Conservation (phyloP, 1,140 invertebrate genomes). For the Laupala kohalensis region DNA sequence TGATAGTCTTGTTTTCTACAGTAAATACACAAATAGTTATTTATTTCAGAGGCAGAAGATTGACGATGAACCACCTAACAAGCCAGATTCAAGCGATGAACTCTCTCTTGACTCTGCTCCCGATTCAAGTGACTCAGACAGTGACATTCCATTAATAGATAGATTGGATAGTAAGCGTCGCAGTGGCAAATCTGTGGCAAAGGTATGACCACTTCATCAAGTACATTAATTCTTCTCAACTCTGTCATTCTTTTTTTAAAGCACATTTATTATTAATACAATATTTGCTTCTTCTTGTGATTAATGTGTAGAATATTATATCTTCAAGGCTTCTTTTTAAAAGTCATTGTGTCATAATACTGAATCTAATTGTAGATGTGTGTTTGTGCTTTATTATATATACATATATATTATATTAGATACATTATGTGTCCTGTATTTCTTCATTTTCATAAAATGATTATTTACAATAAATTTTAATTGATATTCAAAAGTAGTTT, state of each 20-base stretch:
- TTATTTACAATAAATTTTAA: not conserved
- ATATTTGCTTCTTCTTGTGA: not conserved
- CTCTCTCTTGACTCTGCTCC: not conserved
- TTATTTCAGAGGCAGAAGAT: not conserved
- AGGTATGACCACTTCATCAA: not conserved
- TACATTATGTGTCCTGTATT: not conserved
- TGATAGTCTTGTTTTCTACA: too few relatives aligned
- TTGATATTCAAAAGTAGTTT: not conserved
- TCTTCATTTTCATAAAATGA: not conserved
- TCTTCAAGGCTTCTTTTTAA: not conserved
- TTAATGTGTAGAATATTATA: not conserved
- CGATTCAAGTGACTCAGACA: not conserved
- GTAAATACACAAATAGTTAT: too few relatives aligned
- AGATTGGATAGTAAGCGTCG: not conserved
- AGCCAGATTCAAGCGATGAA: not conserved
- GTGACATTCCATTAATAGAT: not conserved
- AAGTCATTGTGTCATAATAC: not conserved
- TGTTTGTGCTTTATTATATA: too few relatives aligned
- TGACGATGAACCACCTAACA: not conserved
- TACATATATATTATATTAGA: not conserved
- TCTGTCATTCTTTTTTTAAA: not conserved
- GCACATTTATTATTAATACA: not conserved
- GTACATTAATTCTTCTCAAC: not conserved
- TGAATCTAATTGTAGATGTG: not conserved
- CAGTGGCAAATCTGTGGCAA: not conserved